Evolutionary conservation across 2,888 invertebrate genomes (phyloP), one percentile per base, ranked within the genome.

Genomic region (Agelastica alni): DNA sequence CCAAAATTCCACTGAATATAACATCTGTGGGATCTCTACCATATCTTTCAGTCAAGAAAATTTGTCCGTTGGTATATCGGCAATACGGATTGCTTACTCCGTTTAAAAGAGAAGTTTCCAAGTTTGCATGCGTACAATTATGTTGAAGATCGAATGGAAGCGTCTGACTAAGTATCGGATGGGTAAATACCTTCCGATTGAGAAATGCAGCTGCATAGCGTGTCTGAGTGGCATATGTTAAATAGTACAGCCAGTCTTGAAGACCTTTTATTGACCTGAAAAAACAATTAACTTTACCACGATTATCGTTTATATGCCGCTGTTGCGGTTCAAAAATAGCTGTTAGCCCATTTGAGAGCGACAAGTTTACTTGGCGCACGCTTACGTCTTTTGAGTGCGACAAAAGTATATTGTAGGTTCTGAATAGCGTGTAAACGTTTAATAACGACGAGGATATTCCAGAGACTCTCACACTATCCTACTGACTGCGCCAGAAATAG

Each of bases 221-320:
- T 0, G 88, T 85, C 75, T 92, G 90, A 0, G 88, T 88, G 7
- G 86, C 83, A 72, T 89, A 92, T 0, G 90, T 89, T 28, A 89
- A 75, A 72, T 91, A 91, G 74, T 86, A 87, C 2, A 92, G 77
- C 90, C 91, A 92, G 30, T 91, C 88, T 64, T 91, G 89, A 54
- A 88, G 81, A 9, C 89, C 88, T 72, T 87, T 85, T 69, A 87
- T 86, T 0, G 91, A 89, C 65, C 91, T 89, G 75, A 17, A 66
- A 68, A 9, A 28, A 39, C n/a, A n/a, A n/a, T n/a, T n/a, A n/a
- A n/a, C n/a, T n/a, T n/a, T n/a, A n/a, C n/a, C n/a, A n/a, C n/a
- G n/a, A n/a, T n/a, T n/a, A n/a, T n/a, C n/a, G n/a, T n/a, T n/a
- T n/a, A n/a, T n/a, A n/a, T n/a, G n/a, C n/a, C n/a, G n/a, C n/a